Base-by-base conservation (phyloP, 2,797 vertebrate genomes). In the Dendrocincla tyrannina region DNA sequence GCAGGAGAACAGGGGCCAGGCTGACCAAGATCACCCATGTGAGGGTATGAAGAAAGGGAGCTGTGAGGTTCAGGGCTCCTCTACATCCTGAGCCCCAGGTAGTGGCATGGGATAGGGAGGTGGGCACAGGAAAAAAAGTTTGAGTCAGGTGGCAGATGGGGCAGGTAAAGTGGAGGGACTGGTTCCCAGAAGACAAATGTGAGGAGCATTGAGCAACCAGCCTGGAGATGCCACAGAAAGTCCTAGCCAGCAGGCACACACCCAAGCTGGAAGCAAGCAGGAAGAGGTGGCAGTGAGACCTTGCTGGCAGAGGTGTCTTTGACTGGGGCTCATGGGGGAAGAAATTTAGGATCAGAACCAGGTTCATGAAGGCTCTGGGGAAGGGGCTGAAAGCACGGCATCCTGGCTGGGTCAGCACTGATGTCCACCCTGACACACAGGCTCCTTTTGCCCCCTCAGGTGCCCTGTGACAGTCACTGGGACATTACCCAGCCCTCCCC, bases 41-140 rank as follows among this genome's bases (percentile, higher is more conserved):
- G 7, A 59, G 32, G 24, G 15, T 59, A 35, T 2, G 35, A 64
- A 88, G 11, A 59, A 46, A 15, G 27, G 33, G 11, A 78, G 27
- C 1, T 2, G 28, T 28, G 55, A n/a, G 20, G 22, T 32, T 68
- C 53, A 53, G 39, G 17, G 23, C 4, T 68, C 11, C 56, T n/a
- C 46, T 47, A 17, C 0, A 0, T 52, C 49, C 64, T 46, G 17
- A 0, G 1, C 10, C 17, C 15, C 3, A 3, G 33, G 20, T 32
- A 76, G 5, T n/a, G 50, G 28, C n/a, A 47, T 49, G 41, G 47
- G 22, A 56, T 3, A 20, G 33, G 35, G 42, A 46, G 16, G 39
- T 23, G 47, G 39, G 18, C 4, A 63, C 23, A 59, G 37, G 75
- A 76, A 63, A 72, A 50, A 13, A 17, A 37, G 5, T 60, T 62